These are phyloP conservation scores for Aethina tumida DNA, from an alignment of 1,140 invertebrate species.

Conservation along the genomic window DNA sequence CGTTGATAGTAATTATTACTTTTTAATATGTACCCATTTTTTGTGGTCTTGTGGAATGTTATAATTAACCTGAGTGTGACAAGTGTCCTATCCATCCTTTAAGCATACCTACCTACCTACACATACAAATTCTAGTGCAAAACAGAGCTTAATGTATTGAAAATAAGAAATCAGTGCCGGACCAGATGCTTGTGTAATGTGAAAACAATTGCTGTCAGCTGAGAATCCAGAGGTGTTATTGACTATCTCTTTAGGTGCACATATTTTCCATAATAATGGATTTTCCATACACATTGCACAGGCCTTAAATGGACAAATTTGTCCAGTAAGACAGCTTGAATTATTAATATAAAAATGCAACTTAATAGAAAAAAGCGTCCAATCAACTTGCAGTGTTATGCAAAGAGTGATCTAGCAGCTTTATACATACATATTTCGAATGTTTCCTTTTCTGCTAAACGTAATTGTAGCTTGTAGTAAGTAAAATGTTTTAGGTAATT, in stretches of 20 bases:
- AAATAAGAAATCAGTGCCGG: no score
- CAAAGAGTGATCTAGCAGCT: constrained; percentile 21
- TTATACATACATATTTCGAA: constrained; percentile 22
- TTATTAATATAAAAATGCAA: constrained; percentile 3
- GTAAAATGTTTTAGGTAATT: constrained; percentile 7
- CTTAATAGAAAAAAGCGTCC: constrained; percentile 7
- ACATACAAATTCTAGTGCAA: no score
- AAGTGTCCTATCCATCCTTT: no score
- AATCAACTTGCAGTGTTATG: constrained; percentile 15
- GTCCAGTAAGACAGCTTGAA: background rate
- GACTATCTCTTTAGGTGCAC: constrained; percentile 11
- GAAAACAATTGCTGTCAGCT: constrained; percentile 14
- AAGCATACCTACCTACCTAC: no score
- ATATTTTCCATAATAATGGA: constrained; percentile 6
- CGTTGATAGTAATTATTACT: no score
- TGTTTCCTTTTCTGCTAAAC: constrained; percentile 20
- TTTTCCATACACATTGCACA: constrained; percentile 24
- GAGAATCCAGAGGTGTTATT: constrained; percentile 9
- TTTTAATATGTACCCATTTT: no score
- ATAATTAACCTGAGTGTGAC: no score
- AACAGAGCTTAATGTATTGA: no score
- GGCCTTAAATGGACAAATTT: constrained; percentile 7
- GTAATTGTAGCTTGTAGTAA: constrained; percentile 13
- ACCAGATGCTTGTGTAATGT: constrained; percentile 26
- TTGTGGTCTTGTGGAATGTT: no score